Evolutionary conservation across 2,888 invertebrate species (phyloP).

Genomic region (Litoditis marina): DNA sequence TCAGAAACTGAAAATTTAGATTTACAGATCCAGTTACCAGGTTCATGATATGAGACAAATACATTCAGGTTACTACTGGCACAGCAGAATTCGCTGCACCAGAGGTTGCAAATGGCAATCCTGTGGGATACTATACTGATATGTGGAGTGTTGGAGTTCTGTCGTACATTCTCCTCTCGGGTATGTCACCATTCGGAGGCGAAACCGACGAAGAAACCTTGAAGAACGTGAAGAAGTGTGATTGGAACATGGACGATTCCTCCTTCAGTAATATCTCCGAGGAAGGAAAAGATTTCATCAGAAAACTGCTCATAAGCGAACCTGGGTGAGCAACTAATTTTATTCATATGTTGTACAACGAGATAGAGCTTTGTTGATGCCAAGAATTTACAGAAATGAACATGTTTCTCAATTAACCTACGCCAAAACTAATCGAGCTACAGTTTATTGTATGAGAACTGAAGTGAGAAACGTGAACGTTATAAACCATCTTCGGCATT

Average conservation of each 20-base stretch:
- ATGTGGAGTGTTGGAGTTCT: conserved; percentile 99
- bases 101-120: conserved; percentile 95
- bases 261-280: conserved; percentile 89
- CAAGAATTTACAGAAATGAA: too few relatives aligned
- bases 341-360: too few relatives aligned
- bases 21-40: too few relatives aligned
- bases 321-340: conserved; percentile 89
- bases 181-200: conserved; percentile 96
- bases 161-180: conserved; percentile 94
- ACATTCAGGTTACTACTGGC: conserved; percentile 68
- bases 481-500: too few relatives aligned
- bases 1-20: too few relatives aligned
- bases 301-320: conserved; percentile 81
- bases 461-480: too few relatives aligned
- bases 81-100: conserved; percentile 99
- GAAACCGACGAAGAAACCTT: conserved; percentile 96
- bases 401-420: too few relatives aligned
- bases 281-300: conserved; percentile 96
- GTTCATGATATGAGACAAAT: too few relatives aligned
- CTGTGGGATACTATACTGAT: conserved; percentile 98
- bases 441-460: too few relatives aligned
- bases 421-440: too few relatives aligned
- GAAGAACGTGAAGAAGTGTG: conserved; percentile 92
- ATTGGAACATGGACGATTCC: conserved; percentile 98
- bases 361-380: too few relatives aligned